Evolutionary conservation across 2,797 vertebrate genomes (phyloP), one percentile per base, ranked within the genome.

Genomic region (Anas bahamensis): DNA sequence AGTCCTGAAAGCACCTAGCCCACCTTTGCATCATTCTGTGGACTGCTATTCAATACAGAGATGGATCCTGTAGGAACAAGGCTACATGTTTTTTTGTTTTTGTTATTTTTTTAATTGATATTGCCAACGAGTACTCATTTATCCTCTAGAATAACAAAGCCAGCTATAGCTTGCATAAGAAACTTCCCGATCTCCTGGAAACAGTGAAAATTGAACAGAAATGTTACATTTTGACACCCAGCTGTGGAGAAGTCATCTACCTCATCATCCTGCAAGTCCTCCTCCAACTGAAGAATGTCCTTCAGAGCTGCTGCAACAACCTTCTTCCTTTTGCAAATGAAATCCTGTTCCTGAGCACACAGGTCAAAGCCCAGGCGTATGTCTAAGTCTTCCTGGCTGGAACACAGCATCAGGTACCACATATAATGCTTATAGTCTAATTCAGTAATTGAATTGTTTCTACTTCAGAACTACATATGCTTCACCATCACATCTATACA

Each of bases 301-400:
- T 98, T 98, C 65, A 99, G 88, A 7, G 98, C 96, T 2, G 95
- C 63, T 11, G 97, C 97, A 52, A 96, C 98, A 5, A 98, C 92
- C 48, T 88, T 94, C 79, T 97, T 98, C 86, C 99, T 98, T 95
- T 98, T 98, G 82, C 33, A 3, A 71, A 99, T 95, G 95, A 98
- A 99, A 31, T 94, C 94, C 82, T 93, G 96, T 77, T 99, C 99
- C 61, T 97, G 96, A 5, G n/a, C 39, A 73, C 98, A 98, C 72
- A 99, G 94, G 88, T 96, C 98, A 91, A 98, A 98, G 19, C 98
- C 98, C 69, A 99, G 94, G 35, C 98, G 98, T 39, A 99, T 86
- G 0, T 98, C 98, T 28, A 98, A 88, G 0, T 83, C 76, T 29
- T 96, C 81, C 12, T 93, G 69, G 29, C 99, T 97, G 79, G 46